phyloP scores from a whole-genome alignment of 2,797 vertebrate genomes.

The Myioborus miniatus region DNA sequence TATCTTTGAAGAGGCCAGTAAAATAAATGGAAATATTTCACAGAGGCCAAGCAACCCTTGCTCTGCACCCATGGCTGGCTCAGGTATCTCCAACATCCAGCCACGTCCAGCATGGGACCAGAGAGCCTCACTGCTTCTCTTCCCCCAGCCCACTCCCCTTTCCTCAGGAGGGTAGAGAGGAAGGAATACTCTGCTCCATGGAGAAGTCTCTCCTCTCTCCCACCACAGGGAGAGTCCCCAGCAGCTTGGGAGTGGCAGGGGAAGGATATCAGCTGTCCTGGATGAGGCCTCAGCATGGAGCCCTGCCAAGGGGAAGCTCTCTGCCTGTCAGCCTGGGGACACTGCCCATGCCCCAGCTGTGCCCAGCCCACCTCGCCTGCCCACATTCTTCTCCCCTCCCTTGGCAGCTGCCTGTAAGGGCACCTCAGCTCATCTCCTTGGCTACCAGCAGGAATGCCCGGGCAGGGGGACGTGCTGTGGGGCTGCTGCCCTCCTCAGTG shows the following conservation, averaged over 20 bases:
- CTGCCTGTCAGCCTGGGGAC: neutral
- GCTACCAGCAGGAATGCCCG: neutral
- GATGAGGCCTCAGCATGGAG: neutral
- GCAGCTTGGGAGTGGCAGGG: neutral
- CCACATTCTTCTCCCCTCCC: neutral
- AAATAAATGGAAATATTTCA: neutral
- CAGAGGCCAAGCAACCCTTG: neutral
- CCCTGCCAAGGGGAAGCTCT: neutral
- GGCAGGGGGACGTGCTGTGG: neutral
- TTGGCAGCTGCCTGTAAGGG: neutral
- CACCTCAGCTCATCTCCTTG: neutral
- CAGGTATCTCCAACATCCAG: neutral
- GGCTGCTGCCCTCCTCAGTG: neutral
- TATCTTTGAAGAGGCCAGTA: neutral
- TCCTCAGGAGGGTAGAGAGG: too few species aligned
- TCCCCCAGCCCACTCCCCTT: neutral
- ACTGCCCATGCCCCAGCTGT: neutral
- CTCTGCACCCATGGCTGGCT: fast-evolving
- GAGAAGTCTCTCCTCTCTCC: neutral
- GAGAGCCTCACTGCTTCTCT: neutral
- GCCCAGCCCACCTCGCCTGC: neutral
- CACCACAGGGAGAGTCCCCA: neutral
- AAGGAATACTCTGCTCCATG: neutral
- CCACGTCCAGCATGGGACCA: neutral
- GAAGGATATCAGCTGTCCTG: conserved; percentile 31